phyloP scores from a whole-genome alignment of 2,113 vertebrate genomes.

The Eira barbara region DNA sequence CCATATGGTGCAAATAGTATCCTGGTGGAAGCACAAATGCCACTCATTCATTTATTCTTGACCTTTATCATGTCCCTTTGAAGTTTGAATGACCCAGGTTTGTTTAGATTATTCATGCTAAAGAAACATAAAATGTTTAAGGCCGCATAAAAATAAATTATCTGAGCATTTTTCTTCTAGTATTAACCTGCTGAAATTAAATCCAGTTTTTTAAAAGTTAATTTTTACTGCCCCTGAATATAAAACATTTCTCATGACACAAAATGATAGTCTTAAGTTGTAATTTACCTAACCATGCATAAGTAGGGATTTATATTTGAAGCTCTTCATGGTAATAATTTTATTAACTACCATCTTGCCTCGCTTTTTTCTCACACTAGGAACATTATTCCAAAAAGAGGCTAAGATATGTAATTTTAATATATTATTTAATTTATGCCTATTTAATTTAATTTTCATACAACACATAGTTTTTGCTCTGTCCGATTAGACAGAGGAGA shows the following conservation, averaged over 20 bases:
- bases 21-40: constrained; percentile 45
- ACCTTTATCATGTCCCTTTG: not conserved
- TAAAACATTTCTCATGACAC: constrained; percentile 60
- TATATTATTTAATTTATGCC: not conserved
- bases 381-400: not conserved
- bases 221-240: constrained; percentile 38
- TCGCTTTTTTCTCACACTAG: not conserved
- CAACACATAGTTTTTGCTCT: not conserved
- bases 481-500: not conserved
- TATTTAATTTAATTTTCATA: not conserved
- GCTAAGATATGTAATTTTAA: not conserved
- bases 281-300: constrained; percentile 59
- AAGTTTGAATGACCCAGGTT: not conserved
- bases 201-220: constrained; percentile 21
- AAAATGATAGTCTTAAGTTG: not conserved
- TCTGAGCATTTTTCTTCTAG: constrained; percentile 48
- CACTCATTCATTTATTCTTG: constrained; percentile 41
- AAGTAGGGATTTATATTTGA: not conserved
- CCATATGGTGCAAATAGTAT: not conserved
- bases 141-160: constrained; percentile 45
- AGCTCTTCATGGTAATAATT: not conserved
- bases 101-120: constrained; percentile 35
- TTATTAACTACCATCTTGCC: not conserved
- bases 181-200: constrained; percentile 61
- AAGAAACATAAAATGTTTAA: constrained; percentile 52